Evolutionary conservation across 64 coral and sea anemone species (phyloP).

Genomic region (Pachyseris speciosa): DNA sequence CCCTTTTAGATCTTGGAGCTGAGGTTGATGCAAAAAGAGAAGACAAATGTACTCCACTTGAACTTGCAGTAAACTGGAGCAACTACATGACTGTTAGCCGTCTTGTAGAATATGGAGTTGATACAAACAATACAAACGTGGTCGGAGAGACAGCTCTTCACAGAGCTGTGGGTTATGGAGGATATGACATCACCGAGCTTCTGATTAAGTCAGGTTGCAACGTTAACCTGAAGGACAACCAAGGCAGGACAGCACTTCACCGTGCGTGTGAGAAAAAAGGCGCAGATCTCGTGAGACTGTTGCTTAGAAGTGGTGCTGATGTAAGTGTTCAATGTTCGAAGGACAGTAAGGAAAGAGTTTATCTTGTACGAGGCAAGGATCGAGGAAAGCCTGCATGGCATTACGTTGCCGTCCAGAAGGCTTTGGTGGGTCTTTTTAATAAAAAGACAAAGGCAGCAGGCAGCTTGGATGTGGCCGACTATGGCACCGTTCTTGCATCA

Average conservation of each 20-base stretch:
- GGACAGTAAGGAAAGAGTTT: neutral
- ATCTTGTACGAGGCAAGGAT: neutral
- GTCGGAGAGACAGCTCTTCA: too few species aligned
- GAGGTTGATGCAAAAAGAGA: neutral
- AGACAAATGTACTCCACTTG: neutral
- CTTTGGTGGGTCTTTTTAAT: neutral
- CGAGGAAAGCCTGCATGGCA: neutral
- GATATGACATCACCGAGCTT: too few species aligned
- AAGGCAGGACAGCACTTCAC: too few species aligned
- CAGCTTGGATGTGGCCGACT: neutral
- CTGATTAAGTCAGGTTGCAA: too few species aligned
- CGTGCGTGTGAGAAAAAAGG: too few species aligned
- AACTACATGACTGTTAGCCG: slow-evolving; percentile 1
- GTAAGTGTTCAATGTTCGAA: too few species aligned
- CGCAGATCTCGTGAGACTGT: too few species aligned
- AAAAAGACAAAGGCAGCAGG: neutral
- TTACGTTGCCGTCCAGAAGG: neutral
- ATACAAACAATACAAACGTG: too few species aligned
- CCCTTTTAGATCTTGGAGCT: slow-evolving; percentile 1
- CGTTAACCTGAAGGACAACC: too few species aligned
- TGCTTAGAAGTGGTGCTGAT: too few species aligned
- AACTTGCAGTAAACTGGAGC: neutral
- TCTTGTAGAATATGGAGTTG: neutral
- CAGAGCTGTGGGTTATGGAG: too few species aligned
- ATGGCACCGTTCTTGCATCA: neutral